Percentiles rank a stretch among this genome's conserved stretches.
These are phyloP conservation scores for Ichneumon xanthorius DNA, from an alignment of 2,888 invertebrate species.

Conservation along the genomic window DNA sequence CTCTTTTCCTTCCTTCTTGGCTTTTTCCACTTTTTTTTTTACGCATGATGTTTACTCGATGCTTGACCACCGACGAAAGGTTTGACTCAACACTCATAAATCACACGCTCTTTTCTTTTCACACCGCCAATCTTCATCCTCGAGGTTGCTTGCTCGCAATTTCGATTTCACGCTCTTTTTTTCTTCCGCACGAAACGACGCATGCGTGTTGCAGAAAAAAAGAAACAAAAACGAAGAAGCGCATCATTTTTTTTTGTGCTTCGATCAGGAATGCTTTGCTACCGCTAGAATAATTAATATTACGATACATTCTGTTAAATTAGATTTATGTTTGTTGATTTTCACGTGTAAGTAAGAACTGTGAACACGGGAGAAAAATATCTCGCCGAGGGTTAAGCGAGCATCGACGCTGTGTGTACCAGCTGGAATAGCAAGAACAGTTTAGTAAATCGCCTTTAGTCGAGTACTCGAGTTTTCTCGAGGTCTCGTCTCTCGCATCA, in stretches of 20 bases:
- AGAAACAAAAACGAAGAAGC: neutral
- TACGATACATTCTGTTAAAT: neutral
- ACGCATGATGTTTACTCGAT: constrained; percentile 34
- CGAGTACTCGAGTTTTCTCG: neutral
- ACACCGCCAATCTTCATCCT: neutral
- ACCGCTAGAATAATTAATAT: constrained; percentile 1
- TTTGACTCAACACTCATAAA: constrained; percentile 22
- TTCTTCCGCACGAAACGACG: neutral
- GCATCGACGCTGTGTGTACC: constrained; percentile 10
- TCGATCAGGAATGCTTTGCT: neutral
- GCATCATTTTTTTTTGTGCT: neutral
- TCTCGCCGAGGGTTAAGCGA: neutral
- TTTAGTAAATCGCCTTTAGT: constrained; percentile 59
- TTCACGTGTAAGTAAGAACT: neutral
- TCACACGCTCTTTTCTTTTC: neutral
- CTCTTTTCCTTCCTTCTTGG: constrained; percentile 63
- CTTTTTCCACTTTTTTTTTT: constrained; percentile 4
- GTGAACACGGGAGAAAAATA: constrained; percentile 3
- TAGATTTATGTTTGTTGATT: neutral
- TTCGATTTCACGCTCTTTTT: neutral
- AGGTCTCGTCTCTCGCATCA: constrained; percentile 1
- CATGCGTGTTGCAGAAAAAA: neutral
- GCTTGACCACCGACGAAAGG: constrained; percentile 40
- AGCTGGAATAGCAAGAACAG: constrained; percentile 80
- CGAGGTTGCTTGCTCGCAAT: neutral